Evolutionary conservation across 2,797 vertebrate genomes (phyloP).

Genomic region (Phoxinus dragarum): DNA sequence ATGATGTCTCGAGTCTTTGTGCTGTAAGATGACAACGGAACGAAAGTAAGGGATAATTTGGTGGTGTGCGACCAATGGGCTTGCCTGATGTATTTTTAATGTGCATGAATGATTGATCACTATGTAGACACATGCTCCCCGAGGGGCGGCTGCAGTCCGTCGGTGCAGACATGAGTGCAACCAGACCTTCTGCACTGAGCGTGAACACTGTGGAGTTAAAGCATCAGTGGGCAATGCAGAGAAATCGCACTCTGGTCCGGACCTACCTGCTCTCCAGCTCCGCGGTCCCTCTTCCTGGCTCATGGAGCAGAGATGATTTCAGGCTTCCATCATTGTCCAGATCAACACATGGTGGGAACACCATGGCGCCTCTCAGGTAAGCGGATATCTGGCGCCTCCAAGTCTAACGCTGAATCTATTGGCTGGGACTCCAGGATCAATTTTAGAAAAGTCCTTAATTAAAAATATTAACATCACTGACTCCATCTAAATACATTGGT

Average conservation of each 20-base stretch:
- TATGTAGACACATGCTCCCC: slow-evolving; percentile 61
- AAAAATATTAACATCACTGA: not conserved
- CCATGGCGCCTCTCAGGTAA: slow-evolving; percentile 72
- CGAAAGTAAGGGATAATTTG: slow-evolving; percentile 59
- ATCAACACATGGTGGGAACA: slow-evolving; percentile 58
- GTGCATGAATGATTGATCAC: slow-evolving; percentile 74
- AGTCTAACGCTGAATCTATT: not conserved
- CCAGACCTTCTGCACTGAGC: slow-evolving; percentile 56
- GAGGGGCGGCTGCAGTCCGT: slow-evolving; percentile 35
- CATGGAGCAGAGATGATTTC: slow-evolving; percentile 57
- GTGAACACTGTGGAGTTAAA: slow-evolving; percentile 60
- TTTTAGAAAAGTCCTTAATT: not conserved
- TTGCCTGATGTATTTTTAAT: slow-evolving; percentile 76
- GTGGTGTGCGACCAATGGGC: slow-evolving; percentile 68
- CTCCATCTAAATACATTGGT: not conserved
- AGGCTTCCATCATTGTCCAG: slow-evolving; percentile 70
- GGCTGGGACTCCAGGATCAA: not conserved
- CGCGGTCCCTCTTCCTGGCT: slow-evolving; percentile 50
- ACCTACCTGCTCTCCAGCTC: slow-evolving; percentile 64
- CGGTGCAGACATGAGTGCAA: slow-evolving; percentile 65
- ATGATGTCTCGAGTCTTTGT: slow-evolving; percentile 18
- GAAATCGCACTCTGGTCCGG: slow-evolving; percentile 51
- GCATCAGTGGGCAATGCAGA: slow-evolving; percentile 57
- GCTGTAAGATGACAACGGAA: slow-evolving; percentile 70
- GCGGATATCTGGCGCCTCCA: slow-evolving; percentile 10